A percentile compares a stretch with the other conserved stretches of the same genome.
phyloP scores from a whole-genome alignment of 2,888 invertebrate genomes.

The Cistogaster globosa region DNA sequence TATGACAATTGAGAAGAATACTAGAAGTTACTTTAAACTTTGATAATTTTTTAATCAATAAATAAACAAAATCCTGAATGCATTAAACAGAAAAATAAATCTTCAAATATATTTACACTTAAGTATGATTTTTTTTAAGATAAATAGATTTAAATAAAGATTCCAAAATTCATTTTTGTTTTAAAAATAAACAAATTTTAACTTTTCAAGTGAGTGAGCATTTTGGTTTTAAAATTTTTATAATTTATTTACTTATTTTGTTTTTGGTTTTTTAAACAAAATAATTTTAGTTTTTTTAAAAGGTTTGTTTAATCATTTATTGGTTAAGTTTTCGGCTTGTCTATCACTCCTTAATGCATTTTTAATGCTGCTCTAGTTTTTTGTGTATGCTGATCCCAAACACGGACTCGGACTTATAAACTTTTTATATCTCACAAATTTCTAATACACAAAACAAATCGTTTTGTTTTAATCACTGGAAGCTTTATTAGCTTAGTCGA shows the following conservation, averaged over 20 bases:
- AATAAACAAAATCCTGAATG: not conserved
- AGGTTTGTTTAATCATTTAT: not conserved
- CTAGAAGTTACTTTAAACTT: not conserved
- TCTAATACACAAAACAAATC: too few species aligned
- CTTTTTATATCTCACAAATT: too few species aligned
- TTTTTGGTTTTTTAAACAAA: not conserved
- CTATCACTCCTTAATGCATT: too few species aligned
- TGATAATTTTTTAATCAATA: not conserved
- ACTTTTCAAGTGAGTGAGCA: conserved; percentile 82
- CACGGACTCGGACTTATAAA: too few species aligned
- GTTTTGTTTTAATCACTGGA: too few species aligned
- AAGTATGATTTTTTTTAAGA: conserved; percentile 17
- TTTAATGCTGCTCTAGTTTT: too few species aligned
- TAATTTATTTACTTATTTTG: conserved; percentile 4
- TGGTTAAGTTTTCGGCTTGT: too few species aligned
- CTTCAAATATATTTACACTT: conserved; percentile 46
- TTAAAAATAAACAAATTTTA: conserved; percentile 52
- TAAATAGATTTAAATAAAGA: conserved; percentile 50
- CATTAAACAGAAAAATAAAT: conserved; percentile 22
- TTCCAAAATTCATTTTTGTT: conserved; percentile 65
- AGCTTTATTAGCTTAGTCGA: too few species aligned
- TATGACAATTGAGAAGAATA: conserved; percentile 14
- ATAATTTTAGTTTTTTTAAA: not conserved
- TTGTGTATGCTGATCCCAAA: too few species aligned
- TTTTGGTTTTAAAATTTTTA: conserved; percentile 71